Conservation (phyloP, 2,797 vertebrate species). For the Eupleurogrammus muticus region DNA sequence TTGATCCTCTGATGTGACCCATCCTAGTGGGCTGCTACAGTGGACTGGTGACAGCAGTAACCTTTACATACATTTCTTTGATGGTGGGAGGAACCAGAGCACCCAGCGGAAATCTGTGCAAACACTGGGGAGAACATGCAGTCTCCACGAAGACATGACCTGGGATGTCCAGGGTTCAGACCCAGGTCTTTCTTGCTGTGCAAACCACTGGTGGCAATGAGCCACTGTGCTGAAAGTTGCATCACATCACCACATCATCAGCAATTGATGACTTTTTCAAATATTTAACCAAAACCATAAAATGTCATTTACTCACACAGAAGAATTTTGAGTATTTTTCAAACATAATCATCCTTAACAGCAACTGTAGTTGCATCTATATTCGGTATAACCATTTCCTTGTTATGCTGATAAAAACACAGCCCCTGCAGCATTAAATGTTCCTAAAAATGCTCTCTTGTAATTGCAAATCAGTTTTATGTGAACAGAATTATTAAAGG, state of each 20-base stretch:
- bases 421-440: not conserved
- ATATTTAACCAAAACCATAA: not conserved
- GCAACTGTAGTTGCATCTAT: not conserved
- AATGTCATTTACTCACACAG: not conserved
- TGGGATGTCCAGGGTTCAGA: too few species aligned
- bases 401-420: not conserved
- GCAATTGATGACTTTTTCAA: not conserved
- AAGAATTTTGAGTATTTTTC: not conserved
- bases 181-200: too few species aligned
- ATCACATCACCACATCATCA: not conserved
- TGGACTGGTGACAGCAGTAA: too few species aligned
- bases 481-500: not conserved
- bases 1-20: too few species aligned
- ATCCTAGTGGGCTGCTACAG: too few species aligned
- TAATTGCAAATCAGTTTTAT: not conserved
- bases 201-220: too few species aligned
- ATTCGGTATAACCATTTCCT: not conserved
- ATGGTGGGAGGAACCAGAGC: too few species aligned
- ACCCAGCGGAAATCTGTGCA: too few species aligned
- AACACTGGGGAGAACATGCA: too few species aligned
- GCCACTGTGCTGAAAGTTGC: too few species aligned
- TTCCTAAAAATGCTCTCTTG: not conserved
- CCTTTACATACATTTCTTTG: too few species aligned
- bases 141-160: too few species aligned
- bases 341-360: not conserved